These are phyloP conservation scores for Steinernema hermaphroditum DNA, from an alignment of 2,888 invertebrate genomes.

Conservation along the genomic window DNA sequence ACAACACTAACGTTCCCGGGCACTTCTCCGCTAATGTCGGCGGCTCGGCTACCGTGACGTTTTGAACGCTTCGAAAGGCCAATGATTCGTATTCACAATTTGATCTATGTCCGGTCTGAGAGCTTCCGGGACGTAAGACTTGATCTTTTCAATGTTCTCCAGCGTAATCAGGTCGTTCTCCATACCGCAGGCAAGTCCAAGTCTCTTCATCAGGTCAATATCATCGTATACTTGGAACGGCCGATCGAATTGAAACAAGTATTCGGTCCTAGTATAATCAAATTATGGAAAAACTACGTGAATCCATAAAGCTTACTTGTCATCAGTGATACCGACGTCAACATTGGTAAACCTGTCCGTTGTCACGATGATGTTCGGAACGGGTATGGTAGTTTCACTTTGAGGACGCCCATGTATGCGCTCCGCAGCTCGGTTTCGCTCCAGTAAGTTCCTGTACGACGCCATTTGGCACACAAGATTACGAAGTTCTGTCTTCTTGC, in stretches of 20 bases:
- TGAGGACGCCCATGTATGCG: conserved; percentile 70
- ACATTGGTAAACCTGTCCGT: conserved; percentile 96
- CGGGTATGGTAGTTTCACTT: conserved; percentile 87
- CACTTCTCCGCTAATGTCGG: too few relatives aligned
- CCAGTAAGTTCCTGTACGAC: conserved; percentile 93
- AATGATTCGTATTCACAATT: too few relatives aligned
- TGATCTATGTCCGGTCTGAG: too few relatives aligned
- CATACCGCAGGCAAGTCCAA: conserved; percentile 89
- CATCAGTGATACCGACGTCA: conserved; percentile 97
- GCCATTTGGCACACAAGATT: conserved; percentile 75
- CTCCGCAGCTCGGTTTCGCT: conserved; percentile 82
- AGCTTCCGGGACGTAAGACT: conserved; percentile 54
- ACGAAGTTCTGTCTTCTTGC: conserved; percentile 67
- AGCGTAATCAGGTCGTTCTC: conserved; percentile 77
- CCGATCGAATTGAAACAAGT: conserved; percentile 97
- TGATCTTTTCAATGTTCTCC: conserved; percentile 50
- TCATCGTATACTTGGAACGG: conserved; percentile 99
- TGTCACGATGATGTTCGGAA: conserved; percentile 97
- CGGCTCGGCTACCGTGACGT: too few relatives aligned
- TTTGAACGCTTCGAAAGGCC: too few relatives aligned
- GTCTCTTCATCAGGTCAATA: conserved; percentile 90
- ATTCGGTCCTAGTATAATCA: conserved; percentile 80
- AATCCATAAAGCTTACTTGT: conserved; percentile 83
- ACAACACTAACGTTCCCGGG: too few relatives aligned
- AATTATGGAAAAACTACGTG: conserved; percentile 23